phyloP scores from a whole-genome alignment of 2,113 vertebrate genomes.

The Trematomus loennbergii region DNA sequence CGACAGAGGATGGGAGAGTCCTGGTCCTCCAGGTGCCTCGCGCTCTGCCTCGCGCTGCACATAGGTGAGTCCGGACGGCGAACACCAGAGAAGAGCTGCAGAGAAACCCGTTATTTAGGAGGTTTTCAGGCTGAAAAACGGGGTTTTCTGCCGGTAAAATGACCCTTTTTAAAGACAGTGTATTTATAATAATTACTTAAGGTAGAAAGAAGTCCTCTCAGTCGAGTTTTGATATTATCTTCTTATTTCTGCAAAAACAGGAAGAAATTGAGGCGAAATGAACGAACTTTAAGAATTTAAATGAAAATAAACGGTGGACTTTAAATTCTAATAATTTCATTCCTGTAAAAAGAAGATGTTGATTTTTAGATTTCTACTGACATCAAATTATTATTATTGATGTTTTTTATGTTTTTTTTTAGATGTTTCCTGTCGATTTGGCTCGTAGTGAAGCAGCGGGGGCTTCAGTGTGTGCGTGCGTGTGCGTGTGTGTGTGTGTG shows the following conservation, averaged over 20 bases:
- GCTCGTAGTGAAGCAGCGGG: conserved; percentile 1
- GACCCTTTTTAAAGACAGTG: too few relatives aligned
- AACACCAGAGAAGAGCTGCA: neutral
- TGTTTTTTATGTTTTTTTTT: neutral
- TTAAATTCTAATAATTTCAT: too few relatives aligned
- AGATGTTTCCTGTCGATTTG: neutral
- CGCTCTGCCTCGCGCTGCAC: conserved; percentile 93
- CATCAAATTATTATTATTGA: neutral
- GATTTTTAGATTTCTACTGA: neutral
- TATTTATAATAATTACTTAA: too few relatives aligned
- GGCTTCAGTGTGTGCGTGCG: conserved; percentile 16
- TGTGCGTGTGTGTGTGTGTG: neutral
- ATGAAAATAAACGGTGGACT: too few relatives aligned
- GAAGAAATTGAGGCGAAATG: too few relatives aligned
- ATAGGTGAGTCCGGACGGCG: conserved; percentile 83
- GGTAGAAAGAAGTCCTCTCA: too few relatives aligned
- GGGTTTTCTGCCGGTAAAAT: neutral
- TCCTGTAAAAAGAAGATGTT: too few relatives aligned
- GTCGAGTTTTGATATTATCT: too few relatives aligned
- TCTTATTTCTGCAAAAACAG: too few relatives aligned
- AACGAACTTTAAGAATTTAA: neutral
- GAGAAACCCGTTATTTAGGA: neutral
- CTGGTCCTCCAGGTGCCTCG: conserved; percentile 94
- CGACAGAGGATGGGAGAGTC: conserved; percentile 94
- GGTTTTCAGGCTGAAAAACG: too few relatives aligned